Conservation (phyloP, 2,888 invertebrate genomes). For the Drosophila mulleri region DNA sequence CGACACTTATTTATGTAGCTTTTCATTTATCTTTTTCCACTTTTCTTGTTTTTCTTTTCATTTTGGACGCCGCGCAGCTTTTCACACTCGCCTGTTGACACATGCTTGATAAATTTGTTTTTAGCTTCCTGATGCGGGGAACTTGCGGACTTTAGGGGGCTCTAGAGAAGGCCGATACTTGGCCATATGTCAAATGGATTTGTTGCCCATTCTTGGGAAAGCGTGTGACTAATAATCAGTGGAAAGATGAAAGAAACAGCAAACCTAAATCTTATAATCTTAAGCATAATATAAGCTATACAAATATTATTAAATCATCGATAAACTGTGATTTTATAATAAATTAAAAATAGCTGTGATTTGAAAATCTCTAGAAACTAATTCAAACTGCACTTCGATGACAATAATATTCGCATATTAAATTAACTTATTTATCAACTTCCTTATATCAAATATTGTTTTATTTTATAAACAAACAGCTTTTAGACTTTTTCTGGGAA, state of each 20-base stretch:
- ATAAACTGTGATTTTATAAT: not conserved
- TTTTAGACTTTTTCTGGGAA: not conserved
- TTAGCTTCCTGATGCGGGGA: slow-evolving; percentile 13
- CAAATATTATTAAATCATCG: not conserved
- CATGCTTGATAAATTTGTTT: slow-evolving; percentile 65
- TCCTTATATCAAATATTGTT: no score
- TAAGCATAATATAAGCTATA: not conserved
- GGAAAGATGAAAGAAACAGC: slow-evolving; percentile 4
- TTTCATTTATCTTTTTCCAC: slow-evolving; percentile 37
- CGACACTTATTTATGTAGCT: slow-evolving; percentile 38
- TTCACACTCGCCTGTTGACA: slow-evolving; percentile 71
- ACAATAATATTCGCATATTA: no score
- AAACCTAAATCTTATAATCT: not conserved
- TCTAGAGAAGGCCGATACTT: slow-evolving; percentile 12
- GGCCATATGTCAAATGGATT: slow-evolving; percentile 50
- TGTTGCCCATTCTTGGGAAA: slow-evolving; percentile 21
- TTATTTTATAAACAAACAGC: no score
- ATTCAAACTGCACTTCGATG: no score
- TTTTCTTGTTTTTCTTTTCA: slow-evolving; percentile 26
- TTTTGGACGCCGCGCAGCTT: slow-evolving; percentile 42
- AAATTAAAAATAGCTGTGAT: not conserved
- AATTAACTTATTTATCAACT: no score
- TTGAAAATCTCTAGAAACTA: not conserved
- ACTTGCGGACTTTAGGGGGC: not conserved
- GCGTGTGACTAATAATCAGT: slow-evolving; percentile 40